Base-by-base conservation (phyloP, 2,888 invertebrate species). In the Blastobasis adustella region DNA sequence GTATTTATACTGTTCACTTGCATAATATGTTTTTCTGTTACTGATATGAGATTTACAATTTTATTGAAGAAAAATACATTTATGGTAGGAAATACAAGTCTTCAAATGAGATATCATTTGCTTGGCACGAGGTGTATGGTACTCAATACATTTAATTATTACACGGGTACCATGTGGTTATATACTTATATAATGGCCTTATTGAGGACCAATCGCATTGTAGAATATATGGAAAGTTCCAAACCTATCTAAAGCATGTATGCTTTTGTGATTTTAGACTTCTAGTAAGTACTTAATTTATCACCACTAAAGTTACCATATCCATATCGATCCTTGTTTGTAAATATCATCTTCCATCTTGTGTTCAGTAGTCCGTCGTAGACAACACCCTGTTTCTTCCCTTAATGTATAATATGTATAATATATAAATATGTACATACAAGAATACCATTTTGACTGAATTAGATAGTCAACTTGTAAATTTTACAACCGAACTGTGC, bases 191-290 rank as follows among this genome's bases (percentile, higher is more conserved):
- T 60, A 62, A 67, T 56, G 73, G 86, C 86, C 84, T 86, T 86
- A 84, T 66, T 67, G 74, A 67, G 86, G 86, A 86, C 86, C 86
- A 86, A 86, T 75, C 69, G 69, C 73, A 68, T 65, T 37, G 62
- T 74, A 75, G 66, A 62, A 63, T 67, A 59, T 63, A 55, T 66
- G 59, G 52, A 50, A 53, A 66, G 67, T 70, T 69, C 68, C 68
- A 65, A 66, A 71, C 63, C 69, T 67, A 69, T 65, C 59, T 62
- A 58, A 66, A 65, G 59, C 66, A 68, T 69, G 10, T 47, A 66
- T 60, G 65, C 60, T 67, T 61, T 62, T 67, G 67, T 67, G 67
- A 65, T 61, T 61, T 60, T 63, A 63, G 54, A 63, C 43, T 47
- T 53, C 51, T 49, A 51, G 49, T 54, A 53, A 42, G 7, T 37